A percentile compares a stretch with the other conserved stretches of the same genome.
These are phyloP conservation scores for Paratrypauchen microcephalus DNA, from an alignment of 2,797 vertebrate species.

Conservation along the genomic window DNA sequence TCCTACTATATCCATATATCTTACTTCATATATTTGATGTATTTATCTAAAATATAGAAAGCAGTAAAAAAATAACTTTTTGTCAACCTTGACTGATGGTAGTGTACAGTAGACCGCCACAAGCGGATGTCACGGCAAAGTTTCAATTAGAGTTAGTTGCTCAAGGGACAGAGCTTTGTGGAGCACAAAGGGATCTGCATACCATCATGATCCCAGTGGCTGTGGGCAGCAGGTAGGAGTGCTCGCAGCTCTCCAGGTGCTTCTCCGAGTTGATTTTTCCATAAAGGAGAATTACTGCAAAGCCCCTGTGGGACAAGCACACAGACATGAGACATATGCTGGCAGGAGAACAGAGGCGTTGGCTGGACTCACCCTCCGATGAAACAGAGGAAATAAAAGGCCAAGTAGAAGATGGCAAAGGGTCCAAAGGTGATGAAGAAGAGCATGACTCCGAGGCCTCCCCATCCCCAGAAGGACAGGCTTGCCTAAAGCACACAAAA, in stretches of 20 bases:
- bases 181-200: constrained; percentile 15
- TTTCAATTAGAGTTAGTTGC: no score
- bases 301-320: constrained; percentile 80
- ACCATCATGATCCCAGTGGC: constrained; percentile 91
- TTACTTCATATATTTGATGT: no score
- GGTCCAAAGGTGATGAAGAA: constrained; percentile 98
- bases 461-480: constrained; percentile 99
- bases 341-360: not conserved
- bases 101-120: no score
- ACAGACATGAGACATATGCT: not conserved
- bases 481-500: constrained; percentile 84
- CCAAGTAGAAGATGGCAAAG: constrained; percentile 98
- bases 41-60: no score
- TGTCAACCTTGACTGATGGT: no score
- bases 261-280: constrained; percentile 98
- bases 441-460: constrained; percentile 94
- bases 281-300: constrained; percentile 93
- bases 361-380: constrained; percentile 89
- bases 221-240: constrained; percentile 89
- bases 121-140: no score
- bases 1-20: no score
- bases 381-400: constrained; percentile 98
- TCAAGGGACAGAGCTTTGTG: not conserved
- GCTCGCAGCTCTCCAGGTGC: constrained; percentile 94
- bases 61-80: no score